phyloP scores from a whole-genome alignment of 2,113 vertebrate genomes.

The Trichechus manatus region DNA sequence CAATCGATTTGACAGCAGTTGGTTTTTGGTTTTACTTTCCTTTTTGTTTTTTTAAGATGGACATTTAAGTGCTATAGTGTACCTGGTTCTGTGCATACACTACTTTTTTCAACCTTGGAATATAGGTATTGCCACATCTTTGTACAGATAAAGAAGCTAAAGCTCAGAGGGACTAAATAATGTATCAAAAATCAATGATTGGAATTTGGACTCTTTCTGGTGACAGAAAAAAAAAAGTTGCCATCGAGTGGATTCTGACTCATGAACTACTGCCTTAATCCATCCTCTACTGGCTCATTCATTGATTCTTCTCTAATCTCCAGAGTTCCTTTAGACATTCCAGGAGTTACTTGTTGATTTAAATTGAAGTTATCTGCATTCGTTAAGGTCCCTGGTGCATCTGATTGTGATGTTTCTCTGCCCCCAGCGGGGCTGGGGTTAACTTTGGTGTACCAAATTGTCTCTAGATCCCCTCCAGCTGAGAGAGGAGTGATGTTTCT shows the following conservation, averaged over 20 bases:
- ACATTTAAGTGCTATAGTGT: neutral
- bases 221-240: too few species aligned
- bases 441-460: neutral
- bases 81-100: too few species aligned
- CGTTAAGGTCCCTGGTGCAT: neutral
- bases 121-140: neutral
- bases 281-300: neutral
- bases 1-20: too few species aligned
- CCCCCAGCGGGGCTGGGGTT: too few species aligned
- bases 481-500: neutral
- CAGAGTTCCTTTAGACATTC: conserved; percentile 7
- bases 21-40: too few species aligned
- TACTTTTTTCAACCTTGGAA: neutral
- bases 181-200: neutral
- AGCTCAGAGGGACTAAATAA: neutral
- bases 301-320: neutral
- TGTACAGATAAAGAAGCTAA: neutral
- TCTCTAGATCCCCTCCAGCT: neutral
- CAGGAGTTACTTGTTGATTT: neutral
- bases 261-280: neutral
- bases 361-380: conserved; percentile 16
- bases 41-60: neutral
- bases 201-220: neutral
- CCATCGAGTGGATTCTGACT: too few species aligned
- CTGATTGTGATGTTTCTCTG: neutral